A percentile compares a stretch with the other conserved stretches of the same genome.
phyloP scores from a whole-genome alignment of 2,797 vertebrate genomes.

The Parotocinclus haroldoi region DNA sequence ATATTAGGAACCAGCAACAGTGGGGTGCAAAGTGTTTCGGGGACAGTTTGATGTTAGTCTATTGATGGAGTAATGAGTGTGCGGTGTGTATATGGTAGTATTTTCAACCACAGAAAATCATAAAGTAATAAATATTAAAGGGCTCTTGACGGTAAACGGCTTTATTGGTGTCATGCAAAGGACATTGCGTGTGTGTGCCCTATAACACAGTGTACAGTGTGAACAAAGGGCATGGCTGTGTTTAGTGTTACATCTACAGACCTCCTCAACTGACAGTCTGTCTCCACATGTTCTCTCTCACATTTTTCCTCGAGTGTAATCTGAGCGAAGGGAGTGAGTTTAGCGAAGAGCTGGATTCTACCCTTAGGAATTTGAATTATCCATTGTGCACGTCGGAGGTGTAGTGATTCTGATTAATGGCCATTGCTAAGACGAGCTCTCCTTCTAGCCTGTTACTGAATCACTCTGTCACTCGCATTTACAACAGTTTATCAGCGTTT shows the following conservation, averaged over 20 bases:
- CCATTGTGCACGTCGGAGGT: slow-evolving; percentile 63
- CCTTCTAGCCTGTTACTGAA: slow-evolving; percentile 82
- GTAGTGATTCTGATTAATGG: slow-evolving; percentile 85
- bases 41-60: no score
- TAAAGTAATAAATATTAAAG: slow-evolving; percentile 2
- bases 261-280: not conserved
- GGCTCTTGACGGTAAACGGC: slow-evolving; percentile 4
- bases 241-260: slow-evolving; percentile 12
- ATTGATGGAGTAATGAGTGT: no score
- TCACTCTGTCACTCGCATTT: slow-evolving; percentile 54
- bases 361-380: slow-evolving; percentile 76
- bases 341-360: slow-evolving; percentile 61
- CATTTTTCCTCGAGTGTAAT: not conserved
- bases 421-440: slow-evolving; percentile 76
- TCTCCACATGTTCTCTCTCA: slow-evolving; percentile 7
- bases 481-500: not conserved
- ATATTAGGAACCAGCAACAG: no score
- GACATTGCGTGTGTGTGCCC: not conserved
- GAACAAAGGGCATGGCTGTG: slow-evolving; percentile 33
- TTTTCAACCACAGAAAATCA: not conserved
- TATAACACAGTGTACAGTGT: not conserved
- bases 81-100: no score
- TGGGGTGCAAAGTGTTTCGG: not conserved
- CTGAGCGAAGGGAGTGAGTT: slow-evolving; percentile 47
- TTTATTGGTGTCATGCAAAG: slow-evolving; percentile 31